Evolutionary conservation across 2,888 invertebrate species (phyloP), one percentile per base, ranked within the genome.

Genomic region (Volucella zonaria): DNA sequence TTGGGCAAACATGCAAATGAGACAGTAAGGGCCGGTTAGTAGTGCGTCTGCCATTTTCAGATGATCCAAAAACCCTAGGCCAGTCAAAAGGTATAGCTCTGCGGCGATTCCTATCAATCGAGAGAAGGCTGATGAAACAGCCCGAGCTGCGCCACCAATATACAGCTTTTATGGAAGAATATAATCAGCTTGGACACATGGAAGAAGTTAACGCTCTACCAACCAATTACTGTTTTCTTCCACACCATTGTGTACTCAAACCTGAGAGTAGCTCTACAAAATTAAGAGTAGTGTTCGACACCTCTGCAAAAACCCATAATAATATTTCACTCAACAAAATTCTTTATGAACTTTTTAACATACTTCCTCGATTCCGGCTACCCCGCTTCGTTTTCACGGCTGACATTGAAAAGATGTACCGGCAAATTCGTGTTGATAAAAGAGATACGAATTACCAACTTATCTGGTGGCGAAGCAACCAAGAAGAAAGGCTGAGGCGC

Each of bases 381-480:
- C 31, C 31, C 31, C 6, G 52, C 10, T 81, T 52, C 10, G 74
- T 71, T 9, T 80, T 80, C n/a, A 73, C 76, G 6, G 54, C 82
- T 0, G 80, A 77, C 43, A 80, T 82, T 8, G 52, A 74, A 18
- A 80, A 86, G 38, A 82, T 83, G 77, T 83, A 82, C 58, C 71
- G 81, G 0, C 81, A 87, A 40, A 86, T 87, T n/a, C 80, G 80
- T 76, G 52, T 86, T 1, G 40, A 75, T 10, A 43, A 75, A 10
- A 42, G 64, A 3, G 82, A 87, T 47, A 56, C 62, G 4, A 68
- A 81, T 10, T 87, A 43, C 70, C 81, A 87, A 47, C 42, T 81
- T 49, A 86, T 86, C 10, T 10, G 83, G 0, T 87, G 86, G 86
- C 67, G 67, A 76, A 14, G 80, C 51, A 1, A 79, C 52, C 4